phyloP scores from a whole-genome alignment of 1,140 invertebrate species.

The Caenorhabditis brenneri region DNA sequence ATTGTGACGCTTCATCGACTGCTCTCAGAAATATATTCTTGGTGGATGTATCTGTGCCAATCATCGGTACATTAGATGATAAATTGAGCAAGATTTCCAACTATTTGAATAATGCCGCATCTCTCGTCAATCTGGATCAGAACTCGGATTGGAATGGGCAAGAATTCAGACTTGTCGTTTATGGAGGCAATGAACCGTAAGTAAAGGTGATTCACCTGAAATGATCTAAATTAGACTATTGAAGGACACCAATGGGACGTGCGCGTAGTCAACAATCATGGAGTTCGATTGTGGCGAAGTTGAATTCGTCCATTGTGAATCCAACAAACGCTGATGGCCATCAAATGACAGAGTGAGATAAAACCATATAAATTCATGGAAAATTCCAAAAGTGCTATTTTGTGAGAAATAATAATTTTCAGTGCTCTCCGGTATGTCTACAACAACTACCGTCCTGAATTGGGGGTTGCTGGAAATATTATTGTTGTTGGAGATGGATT shows the following conservation, averaged over 20 bases:
- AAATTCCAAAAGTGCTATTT: too few species aligned
- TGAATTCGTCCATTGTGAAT: constrained; percentile 22
- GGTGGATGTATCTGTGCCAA: constrained; percentile 32
- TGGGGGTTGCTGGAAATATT: constrained; percentile 31
- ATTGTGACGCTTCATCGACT: background rate
- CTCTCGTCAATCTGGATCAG: background rate
- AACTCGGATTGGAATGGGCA: background rate
- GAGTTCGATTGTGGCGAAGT: background rate
- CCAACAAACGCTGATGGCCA: background rate
- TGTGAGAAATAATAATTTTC: too few species aligned
- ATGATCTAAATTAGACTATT: background rate
- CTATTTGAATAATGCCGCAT: background rate
- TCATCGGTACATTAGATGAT: constrained; percentile 35
- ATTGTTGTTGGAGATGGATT: constrained; percentile 39
- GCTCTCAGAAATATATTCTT: background rate
- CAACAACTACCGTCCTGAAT: background rate
- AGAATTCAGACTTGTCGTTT: background rate
- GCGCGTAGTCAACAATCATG: background rate
- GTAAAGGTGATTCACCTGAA: background rate
- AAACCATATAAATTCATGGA: background rate
- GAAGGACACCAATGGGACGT: background rate
- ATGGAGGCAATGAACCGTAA: constrained; percentile 21
- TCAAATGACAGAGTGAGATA: constrained; percentile 8
- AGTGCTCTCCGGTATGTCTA: constrained; percentile 14
- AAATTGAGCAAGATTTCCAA: constrained; percentile 8